Evolutionary conservation across 2,888 invertebrate genomes (phyloP), one percentile per base, ranked within the genome.

Genomic region (Parthenolecanium corni): DNA sequence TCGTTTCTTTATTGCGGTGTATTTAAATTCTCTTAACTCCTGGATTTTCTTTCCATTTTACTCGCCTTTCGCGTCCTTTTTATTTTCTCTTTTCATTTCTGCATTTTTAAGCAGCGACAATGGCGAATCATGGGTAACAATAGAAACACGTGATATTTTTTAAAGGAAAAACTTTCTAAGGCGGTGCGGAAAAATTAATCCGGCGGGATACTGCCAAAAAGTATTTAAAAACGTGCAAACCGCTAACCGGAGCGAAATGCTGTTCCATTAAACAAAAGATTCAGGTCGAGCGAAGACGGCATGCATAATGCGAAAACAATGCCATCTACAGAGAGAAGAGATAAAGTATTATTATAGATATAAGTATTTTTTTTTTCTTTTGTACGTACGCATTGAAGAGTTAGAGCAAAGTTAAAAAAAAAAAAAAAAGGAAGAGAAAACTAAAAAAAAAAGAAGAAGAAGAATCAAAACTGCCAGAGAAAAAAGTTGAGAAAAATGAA

Each of bases 191-290:
- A 57, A 57, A 57, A 57, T 57, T 57, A 57, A 57, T 57, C 44
- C 44, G n/a, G n/a, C n/a, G 44, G 42, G 25, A 57, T 57, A 46
- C 44, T 57, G 57, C 46, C 44, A 57, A 57, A n/a, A 57, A 57
- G 46, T 57, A 57, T 57, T 57, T 57, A 57, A 57, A 57, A 57
- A 57, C 57, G 57, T 57, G 57, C 44, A 57, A 46, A 57, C 57
- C 24, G 46, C 57, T 57, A 46, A 57, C 57, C 57, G 57, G 57
- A 57, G 57, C 57, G 57, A 57, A 57, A 57, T 57, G 57, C 44
- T 57, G 46, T 57, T 46, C 57, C 57, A 57, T 57, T 57, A 57
- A 57, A 57, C 57, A 57, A 57, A 57, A 57, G 57, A 57, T 57
- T 31, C 57, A 57, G 57, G 57, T 46, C 57, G 57, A 57, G 57